Conservation (phyloP, 1,140 invertebrate species). For the Meloidogyne floridensis region DNA sequence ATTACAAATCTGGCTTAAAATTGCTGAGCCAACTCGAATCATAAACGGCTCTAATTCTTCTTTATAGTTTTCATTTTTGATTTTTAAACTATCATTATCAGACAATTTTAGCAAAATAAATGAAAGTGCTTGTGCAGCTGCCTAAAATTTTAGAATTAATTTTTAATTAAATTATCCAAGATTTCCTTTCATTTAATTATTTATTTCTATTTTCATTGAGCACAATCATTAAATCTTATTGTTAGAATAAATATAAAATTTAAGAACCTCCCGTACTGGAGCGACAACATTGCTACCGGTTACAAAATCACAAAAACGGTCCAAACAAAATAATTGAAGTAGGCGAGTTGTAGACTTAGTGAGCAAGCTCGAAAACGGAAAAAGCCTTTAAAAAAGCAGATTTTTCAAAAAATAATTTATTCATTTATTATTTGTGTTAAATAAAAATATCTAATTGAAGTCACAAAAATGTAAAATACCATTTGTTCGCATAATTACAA, state of each 20-base stretch:
- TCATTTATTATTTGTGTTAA: too few relatives aligned
- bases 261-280: conserved; percentile 41
- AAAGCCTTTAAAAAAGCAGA: conserved; percentile 12
- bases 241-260: not conserved
- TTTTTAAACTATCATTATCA: not conserved
- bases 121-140: conserved; percentile 46
- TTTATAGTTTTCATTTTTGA: not conserved
- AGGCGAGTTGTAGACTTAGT: conserved; percentile 11
- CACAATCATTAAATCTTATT: too few relatives aligned
- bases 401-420: not conserved
- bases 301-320: conserved; percentile 57
- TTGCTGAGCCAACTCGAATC: not conserved
- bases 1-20: conserved; percentile 17
- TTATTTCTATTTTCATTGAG: too few relatives aligned
- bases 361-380: not conserved
- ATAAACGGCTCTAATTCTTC: not conserved
- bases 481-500: conserved; percentile 8
- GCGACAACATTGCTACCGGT: conserved; percentile 58
- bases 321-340: conserved; percentile 43
- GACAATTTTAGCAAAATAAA: conserved; percentile 38
- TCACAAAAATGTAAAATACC: not conserved
- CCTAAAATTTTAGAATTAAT: conserved; percentile 10
- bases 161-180: too few relatives aligned
- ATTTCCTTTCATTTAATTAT: too few relatives aligned
- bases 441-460: too few relatives aligned